Conservation (phyloP, 1,140 invertebrate species). For the Physella acuta region DNA sequence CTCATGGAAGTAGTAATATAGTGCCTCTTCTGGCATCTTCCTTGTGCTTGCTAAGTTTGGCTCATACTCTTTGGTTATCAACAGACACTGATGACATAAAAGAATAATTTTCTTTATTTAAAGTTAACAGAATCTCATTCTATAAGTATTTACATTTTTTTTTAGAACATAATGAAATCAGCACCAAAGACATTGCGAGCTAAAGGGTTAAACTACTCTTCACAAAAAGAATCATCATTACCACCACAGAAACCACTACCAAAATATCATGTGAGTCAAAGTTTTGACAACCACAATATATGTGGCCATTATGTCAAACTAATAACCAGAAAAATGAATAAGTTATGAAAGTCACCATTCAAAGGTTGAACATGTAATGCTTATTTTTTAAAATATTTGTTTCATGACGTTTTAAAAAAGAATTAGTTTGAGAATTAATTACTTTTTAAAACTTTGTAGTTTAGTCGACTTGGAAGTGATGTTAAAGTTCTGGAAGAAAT, state of each 20-base stretch:
- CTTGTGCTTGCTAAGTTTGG: not conserved
- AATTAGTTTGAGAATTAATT: too few relatives aligned
- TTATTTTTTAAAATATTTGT: too few relatives aligned
- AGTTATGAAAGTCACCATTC: too few relatives aligned
- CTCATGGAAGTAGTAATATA: too few relatives aligned
- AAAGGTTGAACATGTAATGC: too few relatives aligned
- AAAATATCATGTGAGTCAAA: slow-evolving; percentile 31
- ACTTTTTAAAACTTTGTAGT: too few relatives aligned
- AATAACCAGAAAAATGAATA: too few relatives aligned
- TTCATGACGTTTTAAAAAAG: too few relatives aligned
- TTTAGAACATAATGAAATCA: slow-evolving; percentile 13
- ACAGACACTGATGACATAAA: not conserved
- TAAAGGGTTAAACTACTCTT: slow-evolving; percentile 1
- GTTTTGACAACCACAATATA: slow-evolving; percentile 55
- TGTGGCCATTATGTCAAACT: too few relatives aligned
- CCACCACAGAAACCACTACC: not conserved
- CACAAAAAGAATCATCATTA: slow-evolving; percentile 3
- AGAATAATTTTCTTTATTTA: slow-evolving; percentile 1
- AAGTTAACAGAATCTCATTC: not conserved
- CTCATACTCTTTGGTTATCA: not conserved
- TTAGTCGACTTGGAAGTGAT: slow-evolving; percentile 66
- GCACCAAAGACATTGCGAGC: slow-evolving; percentile 11
- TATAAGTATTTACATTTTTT: not conserved
- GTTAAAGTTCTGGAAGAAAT: slow-evolving; percentile 79
- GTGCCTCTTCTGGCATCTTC: too few relatives aligned